These are phyloP conservation scores for Clistopyga incitator DNA, from an alignment of 2,888 invertebrate species.

Conservation along the genomic window DNA sequence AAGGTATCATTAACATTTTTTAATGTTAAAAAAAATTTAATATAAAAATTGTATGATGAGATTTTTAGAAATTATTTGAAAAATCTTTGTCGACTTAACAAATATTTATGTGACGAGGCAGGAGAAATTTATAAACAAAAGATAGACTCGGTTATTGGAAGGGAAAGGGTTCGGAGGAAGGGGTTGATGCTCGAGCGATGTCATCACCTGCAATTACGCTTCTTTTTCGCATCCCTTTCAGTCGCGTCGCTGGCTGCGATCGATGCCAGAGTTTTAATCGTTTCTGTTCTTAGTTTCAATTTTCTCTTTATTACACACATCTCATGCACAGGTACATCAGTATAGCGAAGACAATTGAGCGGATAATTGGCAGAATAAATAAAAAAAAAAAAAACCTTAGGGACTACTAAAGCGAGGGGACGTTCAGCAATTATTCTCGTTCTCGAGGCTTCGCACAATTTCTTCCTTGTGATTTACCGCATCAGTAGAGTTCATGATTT, in stretches of 20 bases:
- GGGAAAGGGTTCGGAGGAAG: conserved; percentile 27
- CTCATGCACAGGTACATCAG: not conserved
- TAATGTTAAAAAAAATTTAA: too few species aligned
- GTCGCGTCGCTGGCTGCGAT: conserved; percentile 2
- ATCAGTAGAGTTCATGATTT: conserved; percentile 35
- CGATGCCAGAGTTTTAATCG: conserved; percentile 29
- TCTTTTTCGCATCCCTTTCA: not conserved
- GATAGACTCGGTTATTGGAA: not conserved
- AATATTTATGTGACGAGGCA: too few species aligned
- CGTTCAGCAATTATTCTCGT: not conserved
- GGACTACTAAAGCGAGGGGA: conserved; percentile 1
- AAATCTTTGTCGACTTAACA: too few species aligned
- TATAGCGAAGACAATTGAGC: not conserved
- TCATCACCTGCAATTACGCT: conserved; percentile 11
- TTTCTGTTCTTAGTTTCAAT: conserved; percentile 18
- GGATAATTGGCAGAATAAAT: not conserved
- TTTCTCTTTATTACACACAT: conserved; percentile 16
- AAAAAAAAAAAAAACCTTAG: not conserved
- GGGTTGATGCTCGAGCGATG: conserved; percentile 30
- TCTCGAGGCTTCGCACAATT: conserved; percentile 19
- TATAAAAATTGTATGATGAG: too few species aligned
- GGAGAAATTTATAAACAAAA: too few species aligned
- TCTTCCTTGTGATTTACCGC: conserved; percentile 35
- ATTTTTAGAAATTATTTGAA: too few species aligned
- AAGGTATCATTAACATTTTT: too few species aligned